phyloP scores from a whole-genome alignment of 2,888 invertebrate genomes.

The Glaucopsyche alexis region DNA sequence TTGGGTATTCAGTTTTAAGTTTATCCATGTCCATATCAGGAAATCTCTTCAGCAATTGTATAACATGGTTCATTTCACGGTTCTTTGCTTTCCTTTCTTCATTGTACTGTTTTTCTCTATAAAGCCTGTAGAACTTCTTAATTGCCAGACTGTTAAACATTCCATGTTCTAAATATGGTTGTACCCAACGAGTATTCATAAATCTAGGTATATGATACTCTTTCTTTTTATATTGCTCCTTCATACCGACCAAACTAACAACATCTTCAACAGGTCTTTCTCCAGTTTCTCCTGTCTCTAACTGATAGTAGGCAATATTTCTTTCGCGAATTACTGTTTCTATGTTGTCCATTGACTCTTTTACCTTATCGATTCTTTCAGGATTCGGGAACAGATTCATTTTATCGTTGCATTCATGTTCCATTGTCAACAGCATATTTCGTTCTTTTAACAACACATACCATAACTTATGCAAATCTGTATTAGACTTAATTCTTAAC shows the following conservation, averaged over 20 bases:
- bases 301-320: conserved; percentile 91
- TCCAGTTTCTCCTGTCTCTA: conserved; percentile 94
- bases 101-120: conserved; percentile 83
- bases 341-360: conserved; percentile 96
- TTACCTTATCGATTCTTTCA: conserved; percentile 95
- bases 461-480: conserved; percentile 98
- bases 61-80: conserved; percentile 84
- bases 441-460: conserved; percentile 93
- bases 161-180: conserved; percentile 77
- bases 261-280: conserved; percentile 84
- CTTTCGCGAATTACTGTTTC: conserved; percentile 95
- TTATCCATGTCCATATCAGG: conserved; percentile 87
- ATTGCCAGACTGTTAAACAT: conserved; percentile 80
- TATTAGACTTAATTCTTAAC: conserved; percentile 95
- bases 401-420: conserved; percentile 86
- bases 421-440: conserved; percentile 98
- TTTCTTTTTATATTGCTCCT: conserved; percentile 73
- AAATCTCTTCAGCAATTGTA: conserved; percentile 85
- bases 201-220: conserved; percentile 84
- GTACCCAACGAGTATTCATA: conserved; percentile 83
- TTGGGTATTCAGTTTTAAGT: conserved; percentile 86
- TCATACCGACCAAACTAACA: conserved; percentile 81
- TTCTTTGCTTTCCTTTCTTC: conserved; percentile 78
- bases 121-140: conserved; percentile 74
- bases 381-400: conserved; percentile 90